Evolutionary conservation across 2,797 vertebrate species (phyloP).

Genomic region (Zonotrichia albicollis): DNA sequence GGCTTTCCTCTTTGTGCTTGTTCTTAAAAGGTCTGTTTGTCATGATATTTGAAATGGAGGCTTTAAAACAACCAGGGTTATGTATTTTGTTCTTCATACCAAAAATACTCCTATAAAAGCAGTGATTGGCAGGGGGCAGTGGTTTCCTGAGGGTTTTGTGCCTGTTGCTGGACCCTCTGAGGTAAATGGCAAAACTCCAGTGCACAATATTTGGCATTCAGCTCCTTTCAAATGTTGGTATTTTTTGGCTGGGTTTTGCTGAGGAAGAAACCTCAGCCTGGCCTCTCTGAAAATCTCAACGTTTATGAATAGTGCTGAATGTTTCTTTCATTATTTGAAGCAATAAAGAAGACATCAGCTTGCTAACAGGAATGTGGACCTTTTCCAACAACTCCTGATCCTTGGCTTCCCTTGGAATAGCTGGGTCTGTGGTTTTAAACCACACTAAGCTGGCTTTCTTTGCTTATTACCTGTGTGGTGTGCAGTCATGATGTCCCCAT

Average conservation of each 20-base stretch:
- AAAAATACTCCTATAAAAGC: not conserved
- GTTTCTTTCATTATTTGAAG: not conserved
- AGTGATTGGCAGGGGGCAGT: not conserved
- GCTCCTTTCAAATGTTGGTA: not conserved
- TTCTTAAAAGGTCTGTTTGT: not conserved
- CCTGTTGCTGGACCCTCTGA: not conserved
- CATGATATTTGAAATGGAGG: not conserved
- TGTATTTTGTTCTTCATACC: not conserved
- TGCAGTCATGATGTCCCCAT: not conserved
- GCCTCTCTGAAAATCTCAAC: not conserved
- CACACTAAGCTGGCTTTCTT: not conserved
- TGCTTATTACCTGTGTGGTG: not conserved
- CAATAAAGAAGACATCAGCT: not conserved
- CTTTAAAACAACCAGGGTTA: not conserved
- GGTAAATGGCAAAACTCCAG: not conserved
- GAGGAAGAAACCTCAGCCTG: not conserved
- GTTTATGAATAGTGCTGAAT: not conserved
- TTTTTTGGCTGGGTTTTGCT: not conserved
- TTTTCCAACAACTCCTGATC: not conserved
- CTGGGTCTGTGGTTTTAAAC: not conserved
- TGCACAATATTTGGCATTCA: not conserved
- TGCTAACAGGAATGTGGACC: not conserved
- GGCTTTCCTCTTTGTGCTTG: not conserved
- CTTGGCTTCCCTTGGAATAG: not conserved
- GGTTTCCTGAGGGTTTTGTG: not conserved